Evolutionary conservation across 2,113 vertebrate species (phyloP).

Genomic region (Leuciscus idus): DNA sequence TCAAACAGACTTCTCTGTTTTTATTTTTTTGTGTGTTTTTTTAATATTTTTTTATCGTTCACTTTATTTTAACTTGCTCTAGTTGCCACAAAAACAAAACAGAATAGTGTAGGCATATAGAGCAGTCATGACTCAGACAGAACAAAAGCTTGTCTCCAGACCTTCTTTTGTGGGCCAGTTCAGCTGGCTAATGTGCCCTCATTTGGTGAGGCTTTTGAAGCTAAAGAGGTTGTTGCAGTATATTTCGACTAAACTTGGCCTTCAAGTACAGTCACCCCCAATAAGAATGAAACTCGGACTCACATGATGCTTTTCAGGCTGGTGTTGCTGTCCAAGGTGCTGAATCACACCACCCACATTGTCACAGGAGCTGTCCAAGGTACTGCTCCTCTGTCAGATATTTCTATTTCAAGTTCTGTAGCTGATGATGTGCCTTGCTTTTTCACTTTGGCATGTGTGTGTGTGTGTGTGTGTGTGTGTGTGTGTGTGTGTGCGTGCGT

Average conservation of each 20-base stretch:
- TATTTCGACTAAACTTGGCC: slow-evolving; percentile 32
- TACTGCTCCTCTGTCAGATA: slow-evolving; percentile 22
- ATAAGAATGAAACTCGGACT: slow-evolving; percentile 39
- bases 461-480: too few relatives aligned
- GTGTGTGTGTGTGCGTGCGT: too few relatives aligned
- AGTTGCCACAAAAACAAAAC: not conserved
- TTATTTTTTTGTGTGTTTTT: not conserved
- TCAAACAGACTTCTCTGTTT: not conserved
- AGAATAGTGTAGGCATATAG: not conserved
- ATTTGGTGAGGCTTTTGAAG: slow-evolving; percentile 25
- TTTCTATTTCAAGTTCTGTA: slow-evolving; percentile 7
- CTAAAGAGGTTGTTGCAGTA: slow-evolving; percentile 24
- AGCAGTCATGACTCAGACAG: not conserved
- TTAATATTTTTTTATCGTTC: not conserved
- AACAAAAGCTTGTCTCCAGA: slow-evolving; percentile 14
- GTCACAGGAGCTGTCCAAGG: slow-evolving; percentile 51
- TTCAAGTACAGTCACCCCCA: slow-evolving; percentile 37
- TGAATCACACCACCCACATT: slow-evolving; percentile 53
- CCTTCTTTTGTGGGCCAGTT: slow-evolving; percentile 22
- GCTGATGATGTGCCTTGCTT: not conserved
- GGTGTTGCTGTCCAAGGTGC: slow-evolving; percentile 56
- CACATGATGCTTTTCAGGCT: slow-evolving; percentile 39
- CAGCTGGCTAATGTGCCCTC: slow-evolving; percentile 2
- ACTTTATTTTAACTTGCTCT: slow-evolving; percentile 29
- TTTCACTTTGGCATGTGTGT: not conserved